A percentile compares a stretch with the other conserved stretches of the same genome.
Evolutionary conservation across 2,797 vertebrate species (phyloP).

Genomic region (Kryptolebias ocellatus): DNA sequence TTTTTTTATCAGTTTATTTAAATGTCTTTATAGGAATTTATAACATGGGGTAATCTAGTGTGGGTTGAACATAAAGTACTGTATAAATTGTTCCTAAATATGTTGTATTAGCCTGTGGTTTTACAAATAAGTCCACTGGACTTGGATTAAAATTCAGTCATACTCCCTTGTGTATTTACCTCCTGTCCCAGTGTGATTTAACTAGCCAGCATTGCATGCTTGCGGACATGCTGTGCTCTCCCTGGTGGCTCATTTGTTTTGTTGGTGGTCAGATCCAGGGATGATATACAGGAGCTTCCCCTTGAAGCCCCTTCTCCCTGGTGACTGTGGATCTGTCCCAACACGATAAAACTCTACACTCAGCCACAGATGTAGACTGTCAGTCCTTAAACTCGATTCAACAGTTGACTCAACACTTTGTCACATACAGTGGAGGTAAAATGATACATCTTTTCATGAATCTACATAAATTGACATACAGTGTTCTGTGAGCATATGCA

Average conservation of each 20-base stretch:
- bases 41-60: background rate
- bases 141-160: slow-evolving; percentile 33
- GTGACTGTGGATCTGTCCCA: slow-evolving; percentile 65
- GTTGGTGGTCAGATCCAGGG: slow-evolving; percentile 72
- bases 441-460: slow-evolving; percentile 30
- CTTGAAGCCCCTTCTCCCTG: slow-evolving; percentile 65
- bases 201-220: slow-evolving; percentile 42
- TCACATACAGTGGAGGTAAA: slow-evolving; percentile 35
- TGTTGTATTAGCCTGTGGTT: background rate
- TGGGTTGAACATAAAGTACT: background rate
- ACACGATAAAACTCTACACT: slow-evolving; percentile 65
- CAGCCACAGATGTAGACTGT: slow-evolving; percentile 40
- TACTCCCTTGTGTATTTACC: slow-evolving; percentile 21
- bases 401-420: slow-evolving; percentile 39
- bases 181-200: slow-evolving; percentile 31
- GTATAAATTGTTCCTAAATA: background rate
- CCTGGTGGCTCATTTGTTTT: slow-evolving; percentile 81
- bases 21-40: background rate
- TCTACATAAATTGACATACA: slow-evolving; percentile 26
- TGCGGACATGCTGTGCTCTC: slow-evolving; percentile 51
- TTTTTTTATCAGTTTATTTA: background rate
- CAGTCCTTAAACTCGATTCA: slow-evolving; percentile 44
- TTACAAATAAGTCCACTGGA: slow-evolving; percentile 2
- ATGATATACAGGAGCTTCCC: slow-evolving; percentile 75
- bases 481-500: slow-evolving; percentile 16